Evolutionary conservation across 2,113 vertebrate species (phyloP), one percentile per base, ranked within the genome.

Genomic region (Tragelaphus strepsiceros): DNA sequence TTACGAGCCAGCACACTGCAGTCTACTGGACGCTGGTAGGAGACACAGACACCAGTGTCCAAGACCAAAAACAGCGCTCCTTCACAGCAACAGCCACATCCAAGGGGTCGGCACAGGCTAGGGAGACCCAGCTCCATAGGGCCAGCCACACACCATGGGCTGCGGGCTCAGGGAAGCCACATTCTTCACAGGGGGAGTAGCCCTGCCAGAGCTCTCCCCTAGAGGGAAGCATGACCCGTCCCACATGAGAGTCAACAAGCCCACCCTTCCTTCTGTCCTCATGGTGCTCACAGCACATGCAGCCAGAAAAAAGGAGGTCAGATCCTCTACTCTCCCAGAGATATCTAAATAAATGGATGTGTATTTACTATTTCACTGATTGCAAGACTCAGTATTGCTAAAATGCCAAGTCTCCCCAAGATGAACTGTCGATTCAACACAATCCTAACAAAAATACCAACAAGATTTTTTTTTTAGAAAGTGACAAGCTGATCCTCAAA

Each of bases 401-500:
- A 86, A 78, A 39, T 17, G 21, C 71, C 43, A 16, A 26, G 39
- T 56, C 24, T 94, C 58, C 35, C 13, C 84, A 91, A 30, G 43
- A 6, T n/a, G 15, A 95, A 92, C 35, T 81, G 19, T 64, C 4
- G 3, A 58, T 35, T 59, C 64, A 95, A 81, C 82, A 84, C 5
- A 95, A 51, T 39, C n/a, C 51, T 82, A 35, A 43, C 81, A 85
- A 89, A 88, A 86, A 64, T 58, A 61, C 51, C 56, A 85, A 82
- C 7, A 49, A 13, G 14, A 39, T n/a, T 19, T 24, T 24, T 87
- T 88, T 92, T 74, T 53, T 62, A 88, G 26, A 84, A 91, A 88
- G 35, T 91, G 59, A 88, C 77, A 71, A 61, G n/a, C 21, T 93
- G 30, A 95, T 81, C 91, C 51, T 84, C 56, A 86, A 86, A 92